A percentile compares a stretch with the other conserved stretches of the same genome.
Conservation (phyloP, 2,113 vertebrate species). For the Brachypodius melanocephalos region DNA sequence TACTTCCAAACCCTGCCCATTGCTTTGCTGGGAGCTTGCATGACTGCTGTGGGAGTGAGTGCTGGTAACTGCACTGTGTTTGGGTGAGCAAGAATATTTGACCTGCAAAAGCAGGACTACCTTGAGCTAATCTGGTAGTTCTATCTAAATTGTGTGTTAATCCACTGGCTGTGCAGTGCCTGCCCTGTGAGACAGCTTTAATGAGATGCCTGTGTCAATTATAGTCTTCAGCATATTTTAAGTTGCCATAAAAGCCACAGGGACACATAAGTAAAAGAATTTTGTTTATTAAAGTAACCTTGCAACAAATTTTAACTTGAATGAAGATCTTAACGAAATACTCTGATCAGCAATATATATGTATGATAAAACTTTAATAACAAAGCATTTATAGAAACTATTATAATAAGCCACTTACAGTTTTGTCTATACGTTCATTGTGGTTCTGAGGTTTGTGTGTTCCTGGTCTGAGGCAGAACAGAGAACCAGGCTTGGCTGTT, state of each 20-base stretch:
- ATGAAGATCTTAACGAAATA: slow-evolving; percentile 34
- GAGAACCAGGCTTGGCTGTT: neutral
- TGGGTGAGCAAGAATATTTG: neutral
- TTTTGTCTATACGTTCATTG: neutral
- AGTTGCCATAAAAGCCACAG: slow-evolving; percentile 7
- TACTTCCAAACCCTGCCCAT: neutral
- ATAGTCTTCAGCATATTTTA: slow-evolving; percentile 16
- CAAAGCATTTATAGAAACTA: slow-evolving; percentile 31
- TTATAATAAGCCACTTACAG: neutral
- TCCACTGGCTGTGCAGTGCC: neutral
- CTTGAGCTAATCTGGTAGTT: neutral
- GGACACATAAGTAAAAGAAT: neutral
- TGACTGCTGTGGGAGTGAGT: neutral
- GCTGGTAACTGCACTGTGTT: neutral
- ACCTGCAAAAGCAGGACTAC: neutral
- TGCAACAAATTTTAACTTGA: slow-evolving; percentile 7
- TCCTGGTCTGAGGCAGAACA: neutral
- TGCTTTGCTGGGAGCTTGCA: neutral
- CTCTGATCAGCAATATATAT: slow-evolving; percentile 16
- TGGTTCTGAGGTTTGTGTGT: slow-evolving; percentile 1
- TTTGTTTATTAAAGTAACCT: slow-evolving; percentile 29
- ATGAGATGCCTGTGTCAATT: slow-evolving; percentile 25
- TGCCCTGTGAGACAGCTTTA: neutral
- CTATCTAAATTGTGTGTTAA: neutral
- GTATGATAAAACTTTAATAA: slow-evolving; percentile 53